Evolutionary conservation across 1,140 invertebrate species (phyloP).

Genomic region (Bactericera cockerelli): DNA sequence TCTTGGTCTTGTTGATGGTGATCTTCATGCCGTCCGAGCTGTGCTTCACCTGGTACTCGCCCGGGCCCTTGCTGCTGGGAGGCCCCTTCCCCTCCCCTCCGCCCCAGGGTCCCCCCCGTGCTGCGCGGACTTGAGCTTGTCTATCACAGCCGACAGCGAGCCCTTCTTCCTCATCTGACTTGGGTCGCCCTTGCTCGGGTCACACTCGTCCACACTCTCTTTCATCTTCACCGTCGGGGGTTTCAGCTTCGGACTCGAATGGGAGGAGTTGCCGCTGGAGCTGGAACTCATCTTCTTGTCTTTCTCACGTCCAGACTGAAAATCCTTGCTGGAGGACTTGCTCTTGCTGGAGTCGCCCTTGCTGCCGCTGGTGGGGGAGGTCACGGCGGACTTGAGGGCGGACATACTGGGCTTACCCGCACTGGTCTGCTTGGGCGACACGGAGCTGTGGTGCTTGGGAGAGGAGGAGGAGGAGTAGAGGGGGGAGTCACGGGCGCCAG

Average conservation of each 20-base stretch:
- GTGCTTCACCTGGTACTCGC: slow-evolving; percentile 72
- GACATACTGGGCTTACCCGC: slow-evolving; percentile 80
- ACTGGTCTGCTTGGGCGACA: slow-evolving; percentile 55
- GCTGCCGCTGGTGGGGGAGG: slow-evolving; percentile 35
- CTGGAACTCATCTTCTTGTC: slow-evolving; percentile 27
- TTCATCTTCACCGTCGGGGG: slow-evolving; percentile 46
- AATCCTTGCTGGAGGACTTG: slow-evolving; percentile 33
- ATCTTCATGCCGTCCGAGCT: slow-evolving; percentile 75
- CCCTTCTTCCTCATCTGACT: slow-evolving; percentile 46
- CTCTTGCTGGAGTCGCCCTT: slow-evolving; percentile 31
- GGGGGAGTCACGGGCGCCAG: slow-evolving; percentile 38
- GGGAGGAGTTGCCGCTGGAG: slow-evolving; percentile 29
- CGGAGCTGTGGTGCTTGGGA: slow-evolving; percentile 48
- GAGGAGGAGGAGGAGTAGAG: slow-evolving; percentile 10
- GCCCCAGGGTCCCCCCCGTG: slow-evolving; percentile 31
- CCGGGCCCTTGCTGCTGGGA: slow-evolving; percentile 50
- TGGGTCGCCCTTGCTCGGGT: slow-evolving; percentile 27
- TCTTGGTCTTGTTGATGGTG: slow-evolving; percentile 68
- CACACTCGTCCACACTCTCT: slow-evolving; percentile 9
- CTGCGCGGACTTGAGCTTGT: slow-evolving; percentile 63
- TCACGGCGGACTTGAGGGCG: slow-evolving; percentile 61
- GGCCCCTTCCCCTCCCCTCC: slow-evolving; percentile 22
- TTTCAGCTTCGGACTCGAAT: slow-evolving; percentile 48
- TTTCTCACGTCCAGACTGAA: slow-evolving; percentile 28
- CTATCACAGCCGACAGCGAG: slow-evolving; percentile 67